These are phyloP conservation scores for Gadopsis bispinosus DNA, from an alignment of 2,797 vertebrate species.

Conservation along the genomic window DNA sequence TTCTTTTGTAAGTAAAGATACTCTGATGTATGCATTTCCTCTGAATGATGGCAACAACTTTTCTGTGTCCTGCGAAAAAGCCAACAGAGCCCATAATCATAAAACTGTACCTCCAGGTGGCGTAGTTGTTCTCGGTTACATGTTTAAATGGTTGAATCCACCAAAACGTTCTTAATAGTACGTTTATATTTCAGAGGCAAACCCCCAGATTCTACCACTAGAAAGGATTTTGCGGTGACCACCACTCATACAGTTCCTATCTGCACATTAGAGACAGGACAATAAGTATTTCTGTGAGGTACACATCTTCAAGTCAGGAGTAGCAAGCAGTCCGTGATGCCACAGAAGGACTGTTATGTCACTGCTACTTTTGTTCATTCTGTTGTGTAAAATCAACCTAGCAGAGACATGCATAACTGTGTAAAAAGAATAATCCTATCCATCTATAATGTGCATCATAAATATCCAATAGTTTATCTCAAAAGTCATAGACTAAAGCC, in stretches of 20 bases:
- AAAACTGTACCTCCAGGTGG: slow-evolving; percentile 26
- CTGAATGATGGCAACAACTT: neutral
- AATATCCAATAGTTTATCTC: neutral
- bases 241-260: neutral
- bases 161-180: neutral
- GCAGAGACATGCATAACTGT: neutral
- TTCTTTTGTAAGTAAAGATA: neutral
- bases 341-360: neutral
- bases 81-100: neutral
- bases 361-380: neutral
- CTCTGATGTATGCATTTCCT: neutral
- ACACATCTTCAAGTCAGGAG: neutral
- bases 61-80: neutral
- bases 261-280: neutral
- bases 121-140: neutral
- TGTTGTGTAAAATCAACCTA: neutral
- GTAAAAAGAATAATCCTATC: neutral
- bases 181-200: neutral
- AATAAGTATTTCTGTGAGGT: neutral
- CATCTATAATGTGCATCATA: neutral
- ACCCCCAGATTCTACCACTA: neutral
- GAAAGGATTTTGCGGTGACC: neutral
- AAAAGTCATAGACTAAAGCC: neutral
- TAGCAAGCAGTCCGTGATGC: neutral
- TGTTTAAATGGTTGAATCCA: slow-evolving; percentile 4